Base-by-base conservation (phyloP, 2,888 invertebrate genomes). In the Hedya salicella region DNA sequence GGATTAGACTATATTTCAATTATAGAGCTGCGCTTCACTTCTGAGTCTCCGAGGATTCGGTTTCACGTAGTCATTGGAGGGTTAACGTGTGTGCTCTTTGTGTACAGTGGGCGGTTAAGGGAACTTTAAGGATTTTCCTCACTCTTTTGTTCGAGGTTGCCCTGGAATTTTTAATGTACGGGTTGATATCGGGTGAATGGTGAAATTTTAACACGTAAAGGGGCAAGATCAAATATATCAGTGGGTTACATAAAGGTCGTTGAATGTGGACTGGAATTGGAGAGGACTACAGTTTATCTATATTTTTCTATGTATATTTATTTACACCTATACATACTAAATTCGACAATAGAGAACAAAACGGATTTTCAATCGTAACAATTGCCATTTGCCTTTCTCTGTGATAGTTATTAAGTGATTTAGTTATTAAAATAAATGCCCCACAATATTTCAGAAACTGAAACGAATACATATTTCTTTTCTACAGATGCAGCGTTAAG, bases 221-320 rank as follows among this genome's bases (percentile, higher is more conserved):
- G 56, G 46, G 16, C 44, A 57, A 57, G 57, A 57, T 57, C 57
- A 57, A 57, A 57, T 57, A 57, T 8, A 57, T 57, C 57, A 21
- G 14, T 36, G 53, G 32, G 30, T 32, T 57, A 46, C 32, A 30
- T 57, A 42, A 57, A 25, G 57, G 44, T 46, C 57, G 42, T 36
- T 53, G 16, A 32, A 52, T 52, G 30, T 53, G n/a, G 48, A 13
- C n/a, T 25, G 25, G 25, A 25, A 25, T 25, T 25, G 25, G 25
- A 0, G 25, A 6, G 6, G 25, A 25, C 6, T 25, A 4, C 25
- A 25, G 25, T 25, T 14, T 11, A 52, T 13, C 36, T 36, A 19
- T 9, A 32, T 2, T 32, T 32, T 32, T 32, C 2, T 9, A 11
- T 32, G 6, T 32, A 32, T 32, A 8, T 32, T 25, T 25, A n/a